Base-by-base conservation (phyloP, 2,113 vertebrate species). In the Sylvia atricapilla region DNA sequence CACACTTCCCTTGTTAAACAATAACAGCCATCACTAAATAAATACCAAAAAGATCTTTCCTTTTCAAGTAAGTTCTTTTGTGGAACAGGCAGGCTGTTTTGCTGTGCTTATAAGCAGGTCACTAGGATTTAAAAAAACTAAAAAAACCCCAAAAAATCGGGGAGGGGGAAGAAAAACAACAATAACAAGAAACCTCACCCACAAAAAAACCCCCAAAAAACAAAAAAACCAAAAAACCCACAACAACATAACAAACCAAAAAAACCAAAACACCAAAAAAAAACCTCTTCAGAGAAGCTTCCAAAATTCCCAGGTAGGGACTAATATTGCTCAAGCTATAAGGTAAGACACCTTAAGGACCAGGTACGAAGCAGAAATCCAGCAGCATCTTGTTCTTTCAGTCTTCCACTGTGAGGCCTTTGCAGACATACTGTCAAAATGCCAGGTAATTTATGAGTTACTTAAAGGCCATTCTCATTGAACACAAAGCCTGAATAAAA, bases 21-120 rank as follows among this genome's bases (percentile, higher is more conserved):
- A 19, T 58, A 59, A 1, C 16, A 62, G 56, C 5, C 44, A 66
- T 49, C 31, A 53, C 28, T 63, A 52, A 82, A 74, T 25, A 94
- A 90, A 76, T 50, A 76, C 9, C 35, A 75, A 4, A 56, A 49
- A 60, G 15, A 39, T 59, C 3, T 23, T 14, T 68, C 69, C 16
- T 59, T 62, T 60, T 31, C 41, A 28, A 66, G 47, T 12, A 63
- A 62, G n/a, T 46, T 94, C 31, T 56, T 68, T 52, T 56, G 47
- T 59, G 23, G 66, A 91, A 75, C 13, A 72, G 37, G 46, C n/a
- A 95, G 27, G 28, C 18, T 53, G 50, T 28, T 92, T 78, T 92
- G 21, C 25, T 82, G 30, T 33, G 18, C 73, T 76, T 55, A n/a
- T 55, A 49, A 16, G 39, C 15, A 68, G 43, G 18, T 58, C 20